These are phyloP conservation scores for Calidris pygmaea DNA, from an alignment of 2,113 vertebrate genomes.

Conservation along the genomic window DNA sequence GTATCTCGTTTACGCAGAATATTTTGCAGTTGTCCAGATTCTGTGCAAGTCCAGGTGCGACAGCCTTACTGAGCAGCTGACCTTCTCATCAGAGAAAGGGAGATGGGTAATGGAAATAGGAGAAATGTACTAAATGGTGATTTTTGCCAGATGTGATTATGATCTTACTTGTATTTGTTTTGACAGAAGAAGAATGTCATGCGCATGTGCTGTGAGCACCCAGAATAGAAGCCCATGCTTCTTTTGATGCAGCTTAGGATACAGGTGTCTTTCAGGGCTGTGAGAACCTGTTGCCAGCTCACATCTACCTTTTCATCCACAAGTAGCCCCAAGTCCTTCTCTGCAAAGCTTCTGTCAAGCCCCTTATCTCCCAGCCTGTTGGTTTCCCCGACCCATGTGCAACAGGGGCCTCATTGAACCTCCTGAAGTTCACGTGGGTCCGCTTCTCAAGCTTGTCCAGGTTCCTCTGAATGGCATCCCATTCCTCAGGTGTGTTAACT, in stretches of 20 bases:
- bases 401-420: background rate
- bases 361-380: background rate
- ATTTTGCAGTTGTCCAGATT: background rate
- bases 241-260: background rate
- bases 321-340: background rate
- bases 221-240: fast-evolving
- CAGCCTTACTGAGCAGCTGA: background rate
- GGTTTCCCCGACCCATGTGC: fast-evolving
- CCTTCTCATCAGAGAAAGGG: background rate
- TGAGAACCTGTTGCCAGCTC: fast-evolving
- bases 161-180: background rate
- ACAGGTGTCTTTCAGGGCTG: fast-evolving
- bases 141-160: background rate
- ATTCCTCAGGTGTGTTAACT: background rate
- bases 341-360: fast-evolving
- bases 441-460: background rate
- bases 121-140: background rate
- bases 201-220: background rate
- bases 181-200: background rate
- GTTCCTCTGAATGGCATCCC: background rate
- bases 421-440: background rate
- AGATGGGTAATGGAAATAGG: background rate
- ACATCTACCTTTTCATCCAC: background rate
- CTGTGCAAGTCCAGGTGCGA: background rate
- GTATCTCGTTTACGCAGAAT: background rate